Conservation (phyloP, 2,888 invertebrate genomes). For the Trypoxylon attenuatum region DNA sequence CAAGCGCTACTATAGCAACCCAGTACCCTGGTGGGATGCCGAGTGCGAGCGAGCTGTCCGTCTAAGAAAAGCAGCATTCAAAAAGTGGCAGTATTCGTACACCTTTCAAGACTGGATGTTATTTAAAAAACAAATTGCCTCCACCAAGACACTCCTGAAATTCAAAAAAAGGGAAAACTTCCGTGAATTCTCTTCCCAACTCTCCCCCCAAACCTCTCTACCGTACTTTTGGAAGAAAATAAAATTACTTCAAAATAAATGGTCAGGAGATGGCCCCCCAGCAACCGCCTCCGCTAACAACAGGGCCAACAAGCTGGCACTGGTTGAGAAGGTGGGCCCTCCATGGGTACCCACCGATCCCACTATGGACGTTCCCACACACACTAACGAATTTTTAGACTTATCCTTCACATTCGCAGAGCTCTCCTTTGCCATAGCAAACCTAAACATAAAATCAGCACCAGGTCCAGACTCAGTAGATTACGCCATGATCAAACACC, state of each 20-base stretch:
- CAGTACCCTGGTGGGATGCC: slow-evolving; percentile 37
- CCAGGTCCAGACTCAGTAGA: slow-evolving; percentile 39
- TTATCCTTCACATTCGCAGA: slow-evolving; percentile 24
- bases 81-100: slow-evolving; percentile 33
- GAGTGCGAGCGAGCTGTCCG: slow-evolving; percentile 30
- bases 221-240: slow-evolving; percentile 22
- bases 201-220: slow-evolving; percentile 4
- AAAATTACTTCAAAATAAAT: slow-evolving; percentile 27
- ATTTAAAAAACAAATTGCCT: slow-evolving; percentile 21
- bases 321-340: slow-evolving; percentile 1
- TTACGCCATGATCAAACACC: slow-evolving; percentile 21
- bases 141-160: slow-evolving; percentile 19
- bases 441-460: slow-evolving; percentile 24
- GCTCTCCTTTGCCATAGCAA: slow-evolving; percentile 23
- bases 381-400: slow-evolving; percentile 5
- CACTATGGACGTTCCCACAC: background rate
- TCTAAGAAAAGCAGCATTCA: slow-evolving; percentile 23
- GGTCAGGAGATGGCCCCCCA: background rate
- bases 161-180: slow-evolving; percentile 14
- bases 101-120: slow-evolving; percentile 6
- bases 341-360: slow-evolving; percentile 14
- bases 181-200: slow-evolving; percentile 4
- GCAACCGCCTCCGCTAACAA: background rate
- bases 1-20: slow-evolving; percentile 13
- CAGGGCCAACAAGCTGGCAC: background rate